These are phyloP conservation scores for Anoplius nigerrimus DNA, from an alignment of 2,888 invertebrate genomes.

Conservation along the genomic window DNA sequence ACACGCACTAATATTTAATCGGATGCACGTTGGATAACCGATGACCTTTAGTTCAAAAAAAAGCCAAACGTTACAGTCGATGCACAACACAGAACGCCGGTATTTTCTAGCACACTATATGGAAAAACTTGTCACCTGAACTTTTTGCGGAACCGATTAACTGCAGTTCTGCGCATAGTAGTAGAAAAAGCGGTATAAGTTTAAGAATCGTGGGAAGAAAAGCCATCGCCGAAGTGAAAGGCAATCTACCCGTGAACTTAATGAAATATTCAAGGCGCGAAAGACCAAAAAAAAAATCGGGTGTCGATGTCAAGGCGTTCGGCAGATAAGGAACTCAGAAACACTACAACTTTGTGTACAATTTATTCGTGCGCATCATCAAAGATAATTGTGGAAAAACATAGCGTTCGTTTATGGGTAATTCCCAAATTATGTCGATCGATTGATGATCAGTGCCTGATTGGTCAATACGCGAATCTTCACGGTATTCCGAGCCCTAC, in stretches of 20 bases:
- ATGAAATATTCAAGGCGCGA: slow-evolving; percentile 11
- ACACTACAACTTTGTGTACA: neutral
- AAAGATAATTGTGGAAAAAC: neutral
- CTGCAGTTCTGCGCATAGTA: slow-evolving; percentile 10
- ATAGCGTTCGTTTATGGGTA: neutral
- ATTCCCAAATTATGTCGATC: slow-evolving; percentile 1
- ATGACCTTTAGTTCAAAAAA: too few species aligned
- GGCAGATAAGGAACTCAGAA: slow-evolving; percentile 4
- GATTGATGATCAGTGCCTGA: neutral
- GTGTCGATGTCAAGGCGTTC: slow-evolving; percentile 10
- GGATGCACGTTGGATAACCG: too few species aligned
- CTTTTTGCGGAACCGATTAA: neutral
- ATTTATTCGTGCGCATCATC: neutral
- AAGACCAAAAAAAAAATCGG: slow-evolving; percentile 10
- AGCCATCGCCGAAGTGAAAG: slow-evolving; percentile 26
- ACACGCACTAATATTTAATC: too few species aligned
- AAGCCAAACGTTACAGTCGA: too few species aligned
- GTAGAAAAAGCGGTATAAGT: slow-evolving; percentile 19
- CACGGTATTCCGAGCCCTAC: neutral
- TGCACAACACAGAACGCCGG: too few species aligned
- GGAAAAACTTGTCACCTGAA: slow-evolving; percentile 31
- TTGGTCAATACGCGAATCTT: neutral
- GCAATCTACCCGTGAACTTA: slow-evolving; percentile 8
- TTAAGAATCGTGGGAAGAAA: slow-evolving; percentile 6
- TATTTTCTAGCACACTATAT: too few species aligned